Evolutionary conservation across 2,888 invertebrate species (phyloP).

Genomic region (Malacosoma neustria): DNA sequence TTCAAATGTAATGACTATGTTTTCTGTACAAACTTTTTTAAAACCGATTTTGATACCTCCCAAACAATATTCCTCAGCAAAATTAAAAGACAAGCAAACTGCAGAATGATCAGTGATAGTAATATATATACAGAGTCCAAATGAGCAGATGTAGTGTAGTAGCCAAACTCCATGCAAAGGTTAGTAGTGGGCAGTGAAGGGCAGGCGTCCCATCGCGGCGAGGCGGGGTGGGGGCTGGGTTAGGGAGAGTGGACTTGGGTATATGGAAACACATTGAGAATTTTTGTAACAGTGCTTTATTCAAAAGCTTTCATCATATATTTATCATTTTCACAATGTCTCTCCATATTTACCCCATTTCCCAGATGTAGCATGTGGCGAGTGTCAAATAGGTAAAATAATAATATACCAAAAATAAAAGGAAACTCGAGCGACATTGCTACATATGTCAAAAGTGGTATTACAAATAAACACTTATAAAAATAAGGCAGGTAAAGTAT

Average conservation of each 20-base stretch:
- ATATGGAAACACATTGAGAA: constrained; percentile 81
- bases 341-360: constrained; percentile 82
- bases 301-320: constrained; percentile 76
- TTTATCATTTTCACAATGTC: constrained; percentile 79
- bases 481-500: constrained; percentile 72
- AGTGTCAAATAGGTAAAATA: constrained; percentile 55
- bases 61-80: constrained; percentile 4
- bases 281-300: constrained; percentile 81
- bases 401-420: constrained; percentile 49
- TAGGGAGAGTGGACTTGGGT: constrained; percentile 50
- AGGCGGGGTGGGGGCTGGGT: constrained; percentile 19
- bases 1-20: too few species aligned
- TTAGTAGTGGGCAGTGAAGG: constrained; percentile 11
- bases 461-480: constrained; percentile 74
- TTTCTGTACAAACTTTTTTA: too few species aligned
- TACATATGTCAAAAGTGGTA: constrained; percentile 77
- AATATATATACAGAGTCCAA: neutral
- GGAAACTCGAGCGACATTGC: constrained; percentile 69
- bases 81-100: constrained; percentile 1
- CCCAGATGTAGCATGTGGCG: constrained; percentile 75
- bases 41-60: too few species aligned
- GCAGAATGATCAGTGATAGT: neutral
- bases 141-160: neutral
- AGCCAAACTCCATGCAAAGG: neutral
- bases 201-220: constrained; percentile 4